phyloP scores from a whole-genome alignment of 2,113 vertebrate species.

The Eublepharis macularius region DNA sequence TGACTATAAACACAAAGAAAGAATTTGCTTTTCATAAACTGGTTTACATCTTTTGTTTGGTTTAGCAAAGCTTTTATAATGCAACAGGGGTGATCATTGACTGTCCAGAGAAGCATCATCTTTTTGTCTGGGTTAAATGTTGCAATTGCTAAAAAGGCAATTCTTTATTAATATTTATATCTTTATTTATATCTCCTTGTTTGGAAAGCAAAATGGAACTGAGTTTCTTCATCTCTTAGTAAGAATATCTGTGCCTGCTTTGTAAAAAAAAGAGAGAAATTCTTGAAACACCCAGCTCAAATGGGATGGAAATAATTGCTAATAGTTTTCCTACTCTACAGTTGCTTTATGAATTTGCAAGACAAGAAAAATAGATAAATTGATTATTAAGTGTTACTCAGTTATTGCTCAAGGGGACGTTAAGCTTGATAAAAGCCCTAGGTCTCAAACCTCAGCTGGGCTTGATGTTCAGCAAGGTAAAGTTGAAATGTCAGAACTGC shows the following conservation, averaged over 20 bases:
- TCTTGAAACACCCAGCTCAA: slow-evolving; percentile 34
- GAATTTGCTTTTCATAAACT: not conserved
- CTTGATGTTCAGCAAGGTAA: not conserved
- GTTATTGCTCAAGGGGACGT: slow-evolving; percentile 36
- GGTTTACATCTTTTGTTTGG: not conserved
- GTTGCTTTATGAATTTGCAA: slow-evolving; percentile 51
- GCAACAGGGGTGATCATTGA: slow-evolving; percentile 23
- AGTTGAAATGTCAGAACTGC: rapidly evolving
- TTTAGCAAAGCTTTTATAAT: not conserved
- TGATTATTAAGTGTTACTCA: slow-evolving; percentile 62
- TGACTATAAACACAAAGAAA: not conserved
- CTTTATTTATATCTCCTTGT: not conserved
- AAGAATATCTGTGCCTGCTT: not conserved
- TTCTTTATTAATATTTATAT: not conserved
- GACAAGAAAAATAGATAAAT: slow-evolving; percentile 40
- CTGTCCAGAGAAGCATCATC: slow-evolving; percentile 18
- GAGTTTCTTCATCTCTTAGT: not conserved
- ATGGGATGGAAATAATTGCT: slow-evolving; percentile 7
- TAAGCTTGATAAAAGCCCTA: slow-evolving; percentile 34
- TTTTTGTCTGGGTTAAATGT: slow-evolving; percentile 10
- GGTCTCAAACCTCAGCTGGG: not conserved
- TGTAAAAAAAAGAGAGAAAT: not conserved
- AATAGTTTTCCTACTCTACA: slow-evolving; percentile 30
- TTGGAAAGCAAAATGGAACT: not conserved
- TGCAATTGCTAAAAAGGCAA: not conserved